Evolutionary conservation across 1,140 invertebrate genomes (phyloP).

Genomic region (Rhynchophorus ferrugineus): DNA sequence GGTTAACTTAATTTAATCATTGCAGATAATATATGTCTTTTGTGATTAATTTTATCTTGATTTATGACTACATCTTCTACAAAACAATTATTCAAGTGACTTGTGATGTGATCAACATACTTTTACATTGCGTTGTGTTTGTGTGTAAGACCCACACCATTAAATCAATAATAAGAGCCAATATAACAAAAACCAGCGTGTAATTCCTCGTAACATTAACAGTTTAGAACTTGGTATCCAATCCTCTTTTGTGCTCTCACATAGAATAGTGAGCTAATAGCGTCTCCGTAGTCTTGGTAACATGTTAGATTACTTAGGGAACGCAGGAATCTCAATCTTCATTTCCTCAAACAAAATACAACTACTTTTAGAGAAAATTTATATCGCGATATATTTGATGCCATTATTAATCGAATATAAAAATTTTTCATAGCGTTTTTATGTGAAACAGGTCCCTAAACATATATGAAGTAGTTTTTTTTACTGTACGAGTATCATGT

Average conservation of each 20-base stretch:
- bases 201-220: slow-evolving; percentile 15
- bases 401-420: not conserved
- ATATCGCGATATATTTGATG: slow-evolving; percentile 17
- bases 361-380: slow-evolving; percentile 22
- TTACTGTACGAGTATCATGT: too few species aligned
- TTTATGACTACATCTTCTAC: too few species aligned
- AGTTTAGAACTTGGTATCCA: slow-evolving; percentile 20
- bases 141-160: too few species aligned
- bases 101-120: too few species aligned
- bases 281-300: slow-evolving; percentile 20
- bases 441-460: too few species aligned
- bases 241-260: slow-evolving; percentile 18
- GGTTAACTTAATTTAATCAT: too few species aligned
- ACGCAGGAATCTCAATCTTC: slow-evolving; percentile 11
- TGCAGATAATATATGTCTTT: too few species aligned
- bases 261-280: slow-evolving; percentile 22
- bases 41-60: too few species aligned
- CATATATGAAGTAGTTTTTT: too few species aligned
- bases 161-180: not conserved
- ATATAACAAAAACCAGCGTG: not conserved
- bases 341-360: slow-evolving; percentile 22
- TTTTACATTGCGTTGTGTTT: too few species aligned
- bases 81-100: too few species aligned
- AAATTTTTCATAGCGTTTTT: too few species aligned
- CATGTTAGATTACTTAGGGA: slow-evolving; percentile 20